These are phyloP conservation scores for Leptinotarsa defecta DNA, from an alignment of 1,140 invertebrate genomes.

Conservation along the genomic window DNA sequence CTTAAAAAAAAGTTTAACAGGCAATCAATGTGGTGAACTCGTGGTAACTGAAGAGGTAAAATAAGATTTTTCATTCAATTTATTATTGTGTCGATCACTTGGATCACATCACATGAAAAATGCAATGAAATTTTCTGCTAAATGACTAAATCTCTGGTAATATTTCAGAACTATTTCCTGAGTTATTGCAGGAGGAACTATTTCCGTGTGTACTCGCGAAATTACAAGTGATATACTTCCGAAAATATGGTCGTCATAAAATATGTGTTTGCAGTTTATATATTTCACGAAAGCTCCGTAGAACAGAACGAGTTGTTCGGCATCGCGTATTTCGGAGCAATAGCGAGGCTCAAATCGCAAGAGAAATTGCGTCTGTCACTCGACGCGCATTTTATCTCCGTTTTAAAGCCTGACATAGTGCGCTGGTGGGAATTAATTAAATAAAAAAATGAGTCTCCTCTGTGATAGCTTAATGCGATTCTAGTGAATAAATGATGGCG, in stretches of 20 bases:
- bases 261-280: slow-evolving; percentile 8
- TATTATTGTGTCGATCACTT: no score
- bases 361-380: slow-evolving; percentile 52
- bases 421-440: slow-evolving; percentile 53
- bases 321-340: slow-evolving; percentile 8
- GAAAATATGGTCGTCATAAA: not conserved
- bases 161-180: not conserved
- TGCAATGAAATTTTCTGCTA: no score
- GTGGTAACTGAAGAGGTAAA: no score
- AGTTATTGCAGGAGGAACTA: slow-evolving; percentile 5
- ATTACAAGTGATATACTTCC: slow-evolving; percentile 1
- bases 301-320: not conserved
- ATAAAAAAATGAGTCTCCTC: slow-evolving; percentile 49
- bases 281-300: not conserved
- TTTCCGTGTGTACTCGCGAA: not conserved
- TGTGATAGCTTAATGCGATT: slow-evolving; percentile 50
- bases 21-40: no score
- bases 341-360: slow-evolving; percentile 36
- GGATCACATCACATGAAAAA: no score
- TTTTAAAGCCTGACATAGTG: slow-evolving; percentile 53
- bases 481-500: slow-evolving; percentile 48
- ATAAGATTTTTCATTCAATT: no score
- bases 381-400: slow-evolving; percentile 50
- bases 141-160: not conserved
- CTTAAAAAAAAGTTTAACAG: no score